Evolutionary conservation across 2,113 vertebrate species (phyloP), one percentile per base, ranked within the genome.

Genomic region (Harpagus bidentatus): DNA sequence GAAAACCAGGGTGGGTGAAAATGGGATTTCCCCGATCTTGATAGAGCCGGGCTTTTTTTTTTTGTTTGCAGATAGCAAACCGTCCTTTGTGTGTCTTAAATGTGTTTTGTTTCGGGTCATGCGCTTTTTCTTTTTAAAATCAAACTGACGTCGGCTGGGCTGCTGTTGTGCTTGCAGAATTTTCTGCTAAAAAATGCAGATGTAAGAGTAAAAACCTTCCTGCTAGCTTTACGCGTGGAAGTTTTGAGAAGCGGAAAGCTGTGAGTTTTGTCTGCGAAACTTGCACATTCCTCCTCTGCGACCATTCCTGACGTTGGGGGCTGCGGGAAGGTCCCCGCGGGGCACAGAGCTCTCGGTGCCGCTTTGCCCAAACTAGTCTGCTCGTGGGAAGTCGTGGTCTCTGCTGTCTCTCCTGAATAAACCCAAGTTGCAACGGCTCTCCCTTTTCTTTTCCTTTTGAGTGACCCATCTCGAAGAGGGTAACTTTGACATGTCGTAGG

Each of bases 151-250:
- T 62, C 2, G 78, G 94, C 78, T 65, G 79, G 73, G 95, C 95
- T 97, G 95, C 79, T 71, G 80, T 88, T 96, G 69, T 53, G 81
- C 79, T 96, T 66, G 69, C 94, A 96, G 86, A 42, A 38, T 95
- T 94, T 95, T 96, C 74, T 97, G 82, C 93, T 97, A 21, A 96
- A 92, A 97, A 88, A 81, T 21, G 90, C 84, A 90, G 73, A 84
- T 94, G 82, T 78, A 72, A 67, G 89, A 96, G 93, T 83, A 93
- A 90, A 93, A 95, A 72, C 55, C 78, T 89, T 94, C 82, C 53
- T 52, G 28, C 82, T 72, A 76, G 80, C 86, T 96, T 91, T 74
- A 78, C 0, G 0, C 18, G 4, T 86, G 61, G 48, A 80, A 93
- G 59, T 95, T 96, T 74, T 92, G 62, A 89, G 80, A 91, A 92